Base-by-base conservation (phyloP, 2,797 vertebrate species). In the Eulemur mongoz region DNA sequence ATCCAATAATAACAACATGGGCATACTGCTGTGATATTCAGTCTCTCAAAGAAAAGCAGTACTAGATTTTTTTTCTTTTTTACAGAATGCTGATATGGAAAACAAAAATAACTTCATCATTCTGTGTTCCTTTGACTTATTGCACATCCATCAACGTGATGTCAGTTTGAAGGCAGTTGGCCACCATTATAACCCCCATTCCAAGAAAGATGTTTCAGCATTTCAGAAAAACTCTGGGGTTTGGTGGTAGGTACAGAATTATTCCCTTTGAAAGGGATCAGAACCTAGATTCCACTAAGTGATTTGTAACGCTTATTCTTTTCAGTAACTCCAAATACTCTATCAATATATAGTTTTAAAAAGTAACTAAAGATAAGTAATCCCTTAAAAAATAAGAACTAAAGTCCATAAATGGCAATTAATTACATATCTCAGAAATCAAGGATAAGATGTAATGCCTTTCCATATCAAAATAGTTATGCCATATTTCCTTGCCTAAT, bases 101-200 rank as follows among this genome's bases (percentile, higher is more conserved):
- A 95, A 89, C 80, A 93, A 93, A 96, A 95, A 83, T 86, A 96
- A 85, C 85, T 95, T 91, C 57, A 79, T 73, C 57, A 92, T 82
- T 81, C 88, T 38, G 52, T 94, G 59, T 72, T 95, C 54, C 84
- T 96, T 69, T 80, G 67, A 84, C 85, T 92, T 93, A 70, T 1
- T 61, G 43, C 57, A 97, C 70, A 97, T 94, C 94, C 90, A 94
- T 95, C 83, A 96, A 83, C 32, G 20, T 35, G 73, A 91, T 78
- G 69, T 78, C 50, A 67, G 4, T 1, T 22, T 79, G 73, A 82
- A 93, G 88, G 70, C 79, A 45, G 63, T 0, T 9, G 79, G 78
- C 48, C 65, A 93, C 45, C 72, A 91, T 50, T 67, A 79, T 35
- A 91, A 91, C 12, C 13, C 14, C 69, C 65, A 76, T 72, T 96